Conservation (phyloP, 2,113 vertebrate genomes). For the Glaucidium brasilianum region DNA sequence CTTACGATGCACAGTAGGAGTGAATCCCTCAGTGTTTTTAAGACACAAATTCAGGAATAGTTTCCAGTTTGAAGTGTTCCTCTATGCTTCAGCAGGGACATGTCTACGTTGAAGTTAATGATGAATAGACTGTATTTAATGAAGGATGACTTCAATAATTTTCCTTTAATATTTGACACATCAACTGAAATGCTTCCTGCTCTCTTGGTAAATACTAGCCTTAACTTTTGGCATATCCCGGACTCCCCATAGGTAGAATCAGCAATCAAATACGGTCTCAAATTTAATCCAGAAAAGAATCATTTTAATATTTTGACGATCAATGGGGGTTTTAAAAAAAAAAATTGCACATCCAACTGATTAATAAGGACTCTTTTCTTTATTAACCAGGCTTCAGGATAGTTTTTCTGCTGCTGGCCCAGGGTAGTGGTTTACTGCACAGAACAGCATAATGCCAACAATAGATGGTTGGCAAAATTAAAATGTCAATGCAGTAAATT, state of each 20-base stretch:
- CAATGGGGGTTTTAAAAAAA: neutral
- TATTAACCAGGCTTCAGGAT: neutral
- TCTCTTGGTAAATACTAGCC: neutral
- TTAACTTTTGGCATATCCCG: neutral
- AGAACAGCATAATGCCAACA: neutral
- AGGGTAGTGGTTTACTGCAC: neutral
- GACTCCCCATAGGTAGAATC: neutral
- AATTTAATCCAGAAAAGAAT: neutral
- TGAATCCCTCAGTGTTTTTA: neutral
- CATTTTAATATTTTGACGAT: neutral
- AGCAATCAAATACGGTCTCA: neutral
- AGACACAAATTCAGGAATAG: neutral
- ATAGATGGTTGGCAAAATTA: conserved; percentile 43
- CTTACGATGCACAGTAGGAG: neutral
- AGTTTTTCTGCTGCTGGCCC: conserved; percentile 13
- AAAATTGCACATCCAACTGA: neutral
- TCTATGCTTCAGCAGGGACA: neutral
- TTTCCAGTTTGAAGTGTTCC: neutral
- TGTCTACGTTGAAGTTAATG: neutral
- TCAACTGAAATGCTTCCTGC: neutral
- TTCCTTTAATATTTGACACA: neutral
- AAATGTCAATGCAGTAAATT: conserved; percentile 63
- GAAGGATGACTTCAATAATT: neutral
- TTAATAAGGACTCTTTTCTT: conserved; percentile 5
- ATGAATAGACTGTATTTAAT: neutral